phyloP scores from a whole-genome alignment of 2,888 invertebrate species.

The Mesorhabditis belari region DNA sequence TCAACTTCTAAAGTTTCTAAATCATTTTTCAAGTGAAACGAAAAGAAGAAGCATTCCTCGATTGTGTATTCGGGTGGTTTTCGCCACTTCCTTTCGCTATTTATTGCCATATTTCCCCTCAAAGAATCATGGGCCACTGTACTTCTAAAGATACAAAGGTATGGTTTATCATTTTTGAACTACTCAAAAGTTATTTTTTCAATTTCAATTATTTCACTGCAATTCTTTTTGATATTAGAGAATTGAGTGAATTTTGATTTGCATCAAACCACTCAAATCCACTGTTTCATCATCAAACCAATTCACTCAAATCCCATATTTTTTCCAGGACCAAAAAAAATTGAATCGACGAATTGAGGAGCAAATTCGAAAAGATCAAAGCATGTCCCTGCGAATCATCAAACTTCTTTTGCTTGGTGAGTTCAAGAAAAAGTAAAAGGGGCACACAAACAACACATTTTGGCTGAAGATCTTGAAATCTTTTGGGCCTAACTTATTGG shows the following conservation, averaged over 20 bases:
- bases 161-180: background rate
- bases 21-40: too few relatives aligned
- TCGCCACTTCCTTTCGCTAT: conserved; percentile 1
- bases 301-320: too few relatives aligned
- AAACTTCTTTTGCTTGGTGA: conserved; percentile 50
- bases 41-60: too few relatives aligned
- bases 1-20: too few relatives aligned
- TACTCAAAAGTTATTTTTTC: background rate
- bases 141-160: conserved; percentile 52
- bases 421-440: conserved; percentile 2
- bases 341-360: conserved; percentile 51
- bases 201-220: too few relatives aligned
- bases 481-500: too few relatives aligned
- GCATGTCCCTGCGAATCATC: conserved; percentile 50
- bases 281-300: too few relatives aligned
- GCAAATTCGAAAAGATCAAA: conserved; percentile 51
- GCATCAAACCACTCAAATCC: too few relatives aligned
- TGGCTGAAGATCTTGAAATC: too few relatives aligned
- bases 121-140: conserved; percentile 49
- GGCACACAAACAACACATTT: too few relatives aligned
- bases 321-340: conserved; percentile 34
- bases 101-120: conserved; percentile 1
- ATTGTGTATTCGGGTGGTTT: background rate
- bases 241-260: too few relatives aligned
- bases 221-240: too few relatives aligned